Conservation (phyloP, 2,113 vertebrate species). For the Mus musculus region GRCm39 chr6:5806501-5807000, state of each 20-base stretch:
- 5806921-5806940: background rate
- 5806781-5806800: background rate
- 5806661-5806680: background rate
- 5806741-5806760: conserved; percentile 13
- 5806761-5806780: background rate
- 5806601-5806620: background rate
- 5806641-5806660: background rate
- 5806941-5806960: background rate
- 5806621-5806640: background rate
- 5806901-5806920: background rate
- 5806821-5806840: background rate
- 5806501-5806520: conserved; percentile 27
- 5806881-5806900: background rate
- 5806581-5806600: background rate
- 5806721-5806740: background rate
- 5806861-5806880: background rate
- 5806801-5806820: background rate
- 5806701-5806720: conserved; percentile 1
- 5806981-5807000: background rate
- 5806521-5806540: background rate
- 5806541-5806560: background rate
- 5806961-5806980: background rate
- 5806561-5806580: background rate
- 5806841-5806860: background rate
- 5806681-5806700: background rate